These are phyloP conservation scores for Notarius lentiginosus DNA, from an alignment of 2,113 vertebrate genomes.

Conservation along the genomic window DNA sequence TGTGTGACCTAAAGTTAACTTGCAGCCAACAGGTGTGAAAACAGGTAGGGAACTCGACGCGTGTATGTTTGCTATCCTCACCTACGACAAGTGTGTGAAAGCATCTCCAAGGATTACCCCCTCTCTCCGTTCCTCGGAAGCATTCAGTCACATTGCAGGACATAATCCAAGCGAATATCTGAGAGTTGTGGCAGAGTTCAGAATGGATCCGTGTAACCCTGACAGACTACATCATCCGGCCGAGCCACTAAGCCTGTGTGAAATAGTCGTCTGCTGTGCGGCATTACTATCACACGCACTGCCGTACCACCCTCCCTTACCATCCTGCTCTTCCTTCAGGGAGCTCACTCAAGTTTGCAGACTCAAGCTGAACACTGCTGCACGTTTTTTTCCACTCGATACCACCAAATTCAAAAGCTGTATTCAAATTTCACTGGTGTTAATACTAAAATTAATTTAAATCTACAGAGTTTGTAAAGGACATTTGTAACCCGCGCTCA, in stretches of 20 bases:
- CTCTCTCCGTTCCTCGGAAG: conserved; percentile 27
- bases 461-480: not conserved
- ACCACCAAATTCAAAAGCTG: not conserved
- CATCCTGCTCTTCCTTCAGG: conserved; percentile 50
- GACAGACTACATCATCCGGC: conserved; percentile 68
- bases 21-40: conserved; percentile 35
- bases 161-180: conserved; percentile 58
- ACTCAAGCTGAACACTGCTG: conserved; percentile 9
- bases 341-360: conserved; percentile 34
- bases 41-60: conserved; percentile 39
- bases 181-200: conserved; percentile 59
- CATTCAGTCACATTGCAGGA: conserved; percentile 46
- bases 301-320: not conserved
- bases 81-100: conserved; percentile 31
- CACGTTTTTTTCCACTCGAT: not conserved
- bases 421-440: not conserved
- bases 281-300: conserved; percentile 67
- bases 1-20: not conserved
- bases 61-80: conserved; percentile 36
- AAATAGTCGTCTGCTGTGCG: conserved; percentile 66
- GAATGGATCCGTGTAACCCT: conserved; percentile 63
- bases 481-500: not conserved
- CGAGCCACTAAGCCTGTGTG: conserved; percentile 51
- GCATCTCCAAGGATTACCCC: conserved; percentile 42
- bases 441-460: not conserved